phyloP scores from a whole-genome alignment of 1,140 invertebrate genomes.

The Zophobas morio region DNA sequence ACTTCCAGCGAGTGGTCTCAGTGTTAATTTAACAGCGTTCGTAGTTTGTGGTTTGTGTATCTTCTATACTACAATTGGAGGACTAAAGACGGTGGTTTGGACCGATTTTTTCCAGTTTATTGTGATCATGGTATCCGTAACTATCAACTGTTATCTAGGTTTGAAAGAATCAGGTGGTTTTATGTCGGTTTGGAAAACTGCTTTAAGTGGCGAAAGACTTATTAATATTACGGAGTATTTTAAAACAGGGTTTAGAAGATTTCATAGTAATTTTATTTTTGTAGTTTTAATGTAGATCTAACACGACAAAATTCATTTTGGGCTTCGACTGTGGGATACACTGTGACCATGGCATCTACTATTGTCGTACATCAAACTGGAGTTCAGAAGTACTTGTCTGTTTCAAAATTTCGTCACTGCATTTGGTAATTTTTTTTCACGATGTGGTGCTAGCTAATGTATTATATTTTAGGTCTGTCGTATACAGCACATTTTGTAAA shows the following conservation, averaged over 20 bases:
- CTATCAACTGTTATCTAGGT: constrained; percentile 76
- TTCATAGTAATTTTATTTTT: constrained; percentile 63
- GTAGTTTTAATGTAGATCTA: constrained; percentile 72
- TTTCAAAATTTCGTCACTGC: constrained; percentile 70
- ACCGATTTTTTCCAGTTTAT: constrained; percentile 80
- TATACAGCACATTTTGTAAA: constrained; percentile 68
- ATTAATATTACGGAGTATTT: constrained; percentile 34
- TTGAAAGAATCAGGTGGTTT: constrained; percentile 78
- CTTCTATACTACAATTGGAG: constrained; percentile 84
- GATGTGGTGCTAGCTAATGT: constrained; percentile 1
- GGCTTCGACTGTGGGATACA: constrained; percentile 72
- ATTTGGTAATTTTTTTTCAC: constrained; percentile 66
- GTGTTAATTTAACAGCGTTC: constrained; percentile 76
- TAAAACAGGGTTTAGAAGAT: neutral
- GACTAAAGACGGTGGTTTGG: constrained; percentile 82
- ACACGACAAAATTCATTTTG: constrained; percentile 73
- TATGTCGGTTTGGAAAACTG: constrained; percentile 68
- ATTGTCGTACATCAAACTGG: constrained; percentile 73
- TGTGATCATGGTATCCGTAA: constrained; percentile 77
- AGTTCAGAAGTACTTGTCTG: constrained; percentile 74
- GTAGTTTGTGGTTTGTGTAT: constrained; percentile 82
- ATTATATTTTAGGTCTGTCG: constrained; percentile 61
- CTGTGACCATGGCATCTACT: constrained; percentile 73
- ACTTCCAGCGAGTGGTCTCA: constrained; percentile 76
- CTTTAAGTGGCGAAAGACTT: constrained; percentile 68